Evolutionary conservation across 2,113 vertebrate species (phyloP).

Genomic region (Oncorhynchus masou): DNA sequence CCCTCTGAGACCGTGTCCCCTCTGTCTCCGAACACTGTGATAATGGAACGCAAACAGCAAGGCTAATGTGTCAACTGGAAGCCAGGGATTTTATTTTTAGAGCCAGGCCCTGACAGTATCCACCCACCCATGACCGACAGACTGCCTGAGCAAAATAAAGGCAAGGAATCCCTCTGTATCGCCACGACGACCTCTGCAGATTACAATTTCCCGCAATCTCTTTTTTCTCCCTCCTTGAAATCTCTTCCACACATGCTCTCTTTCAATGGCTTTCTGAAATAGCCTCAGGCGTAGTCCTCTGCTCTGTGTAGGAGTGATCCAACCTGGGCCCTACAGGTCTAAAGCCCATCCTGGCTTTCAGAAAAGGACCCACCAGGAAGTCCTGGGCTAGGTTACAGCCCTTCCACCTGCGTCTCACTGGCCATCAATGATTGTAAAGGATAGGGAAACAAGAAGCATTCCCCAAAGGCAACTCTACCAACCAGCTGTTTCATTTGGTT

Average conservation of each 20-base stretch:
- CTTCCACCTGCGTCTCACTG: neutral
- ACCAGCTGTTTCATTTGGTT: conserved; percentile 39
- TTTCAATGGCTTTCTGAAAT: conserved; percentile 1
- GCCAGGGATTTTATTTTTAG: neutral
- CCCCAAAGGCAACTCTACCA: conserved; percentile 7
- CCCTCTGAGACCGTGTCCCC: conserved; percentile 30
- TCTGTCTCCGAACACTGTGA: conserved; percentile 23
- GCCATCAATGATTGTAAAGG: neutral
- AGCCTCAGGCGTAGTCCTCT: neutral
- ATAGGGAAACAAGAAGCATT: conserved; percentile 24
- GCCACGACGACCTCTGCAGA: neutral
- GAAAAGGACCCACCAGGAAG: neutral
- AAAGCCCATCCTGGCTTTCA: conserved; percentile 8
- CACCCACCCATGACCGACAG: neutral
- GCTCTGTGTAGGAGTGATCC: conserved; percentile 3
- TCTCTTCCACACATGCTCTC: neutral
- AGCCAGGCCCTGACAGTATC: neutral
- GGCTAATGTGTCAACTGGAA: conserved; percentile 6
- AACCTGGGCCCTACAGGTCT: conserved; percentile 11
- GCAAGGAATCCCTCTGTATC: neutral
- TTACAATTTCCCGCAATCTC: neutral
- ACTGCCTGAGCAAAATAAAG: neutral
- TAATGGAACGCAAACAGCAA: conserved; percentile 39
- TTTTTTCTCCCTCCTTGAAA: neutral
- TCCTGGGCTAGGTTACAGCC: neutral